Conservation (phyloP, 2,113 vertebrate genomes). For the Zootoca vivipara region DNA sequence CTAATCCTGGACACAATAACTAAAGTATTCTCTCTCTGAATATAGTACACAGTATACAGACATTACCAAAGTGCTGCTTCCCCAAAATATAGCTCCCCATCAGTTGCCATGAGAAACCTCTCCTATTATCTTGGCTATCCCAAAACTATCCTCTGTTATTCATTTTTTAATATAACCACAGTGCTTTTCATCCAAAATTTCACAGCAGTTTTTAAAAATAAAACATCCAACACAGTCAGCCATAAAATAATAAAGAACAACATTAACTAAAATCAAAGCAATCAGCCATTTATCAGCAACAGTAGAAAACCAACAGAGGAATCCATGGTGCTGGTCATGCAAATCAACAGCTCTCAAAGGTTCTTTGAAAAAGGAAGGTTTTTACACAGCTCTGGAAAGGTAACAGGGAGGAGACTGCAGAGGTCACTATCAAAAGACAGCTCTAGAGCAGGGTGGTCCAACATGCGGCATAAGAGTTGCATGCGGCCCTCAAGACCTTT, state of each 20-base stretch:
- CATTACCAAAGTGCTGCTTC: background rate
- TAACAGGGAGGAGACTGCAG: no score
- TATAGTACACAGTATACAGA: no score
- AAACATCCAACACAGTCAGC: background rate
- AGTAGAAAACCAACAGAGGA: no score
- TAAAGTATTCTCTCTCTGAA: no score
- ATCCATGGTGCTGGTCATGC: no score
- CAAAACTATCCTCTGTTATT: background rate
- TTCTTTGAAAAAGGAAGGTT: no score
- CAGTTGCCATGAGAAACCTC: background rate
- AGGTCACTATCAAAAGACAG: background rate
- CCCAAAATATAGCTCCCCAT: background rate
- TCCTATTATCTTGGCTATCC: background rate
- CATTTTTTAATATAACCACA: background rate
- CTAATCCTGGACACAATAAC: no score
- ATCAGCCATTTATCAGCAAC: background rate
- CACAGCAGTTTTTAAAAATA: background rate
- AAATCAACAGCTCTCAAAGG: no score
- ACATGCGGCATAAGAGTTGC: no score
- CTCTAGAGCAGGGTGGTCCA: background rate
- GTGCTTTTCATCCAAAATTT: background rate
- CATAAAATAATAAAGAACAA: background rate
- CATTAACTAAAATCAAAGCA: background rate
- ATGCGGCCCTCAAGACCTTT: no score
- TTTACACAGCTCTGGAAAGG: no score